A percentile compares a stretch with the other conserved stretches of the same genome.
These are phyloP conservation scores for Mohoua ochrocephala DNA, from an alignment of 2,113 vertebrate species.

Conservation along the genomic window DNA sequence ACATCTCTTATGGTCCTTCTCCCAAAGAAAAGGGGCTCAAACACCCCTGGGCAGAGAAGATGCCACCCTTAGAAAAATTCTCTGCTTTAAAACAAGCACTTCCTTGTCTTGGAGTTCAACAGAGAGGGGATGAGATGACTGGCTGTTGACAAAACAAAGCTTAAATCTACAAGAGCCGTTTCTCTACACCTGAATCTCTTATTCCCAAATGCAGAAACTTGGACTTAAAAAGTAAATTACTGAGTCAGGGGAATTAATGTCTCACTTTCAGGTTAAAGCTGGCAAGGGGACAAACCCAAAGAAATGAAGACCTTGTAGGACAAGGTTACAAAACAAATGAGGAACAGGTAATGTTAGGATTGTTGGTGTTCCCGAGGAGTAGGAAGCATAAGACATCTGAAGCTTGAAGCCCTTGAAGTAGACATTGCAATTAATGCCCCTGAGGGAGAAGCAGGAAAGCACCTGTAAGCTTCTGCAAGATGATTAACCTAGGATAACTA, in stretches of 20 bases:
- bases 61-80: background rate
- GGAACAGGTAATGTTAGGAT: background rate
- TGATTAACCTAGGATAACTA: background rate
- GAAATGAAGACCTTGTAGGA: background rate
- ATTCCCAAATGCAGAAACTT: background rate
- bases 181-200: background rate
- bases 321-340: background rate
- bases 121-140: background rate
- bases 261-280: background rate
- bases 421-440: background rate
- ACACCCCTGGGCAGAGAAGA: background rate
- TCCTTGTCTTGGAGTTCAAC: background rate
- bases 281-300: background rate
- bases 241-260: background rate
- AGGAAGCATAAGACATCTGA: background rate
- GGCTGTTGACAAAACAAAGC: background rate
- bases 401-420: background rate
- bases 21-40: background rate
- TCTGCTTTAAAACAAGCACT: background rate
- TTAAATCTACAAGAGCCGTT: background rate
- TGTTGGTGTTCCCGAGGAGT: background rate
- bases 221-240: background rate
- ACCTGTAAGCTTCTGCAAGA: background rate
- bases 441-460: background rate
- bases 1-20: background rate